Evolutionary conservation across 1,140 invertebrate genomes (phyloP).

Genomic region (Hydropsyche tenuis): DNA sequence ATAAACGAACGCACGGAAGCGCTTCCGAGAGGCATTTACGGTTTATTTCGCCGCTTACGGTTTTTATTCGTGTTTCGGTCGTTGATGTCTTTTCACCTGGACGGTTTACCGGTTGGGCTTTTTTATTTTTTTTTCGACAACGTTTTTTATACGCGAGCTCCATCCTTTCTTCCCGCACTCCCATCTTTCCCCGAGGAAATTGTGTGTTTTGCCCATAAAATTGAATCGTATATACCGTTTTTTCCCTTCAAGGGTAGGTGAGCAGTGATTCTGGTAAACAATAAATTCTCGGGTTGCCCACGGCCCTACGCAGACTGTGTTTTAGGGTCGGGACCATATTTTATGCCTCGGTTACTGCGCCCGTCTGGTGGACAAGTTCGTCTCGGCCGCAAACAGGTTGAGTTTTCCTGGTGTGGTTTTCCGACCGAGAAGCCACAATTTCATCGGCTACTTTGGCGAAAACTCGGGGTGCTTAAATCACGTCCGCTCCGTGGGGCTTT

Average conservation of each 20-base stretch:
- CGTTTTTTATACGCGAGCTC: background rate
- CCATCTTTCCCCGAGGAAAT: background rate
- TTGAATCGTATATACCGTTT: slow-evolving; percentile 26
- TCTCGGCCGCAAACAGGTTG: slow-evolving; percentile 10
- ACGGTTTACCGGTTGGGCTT: background rate
- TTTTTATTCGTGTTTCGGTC: background rate
- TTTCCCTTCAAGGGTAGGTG: background rate
- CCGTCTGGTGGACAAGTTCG: slow-evolving; percentile 16
- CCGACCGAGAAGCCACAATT: slow-evolving; percentile 4
- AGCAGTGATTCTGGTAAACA: slow-evolving; percentile 28
- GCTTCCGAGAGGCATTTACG: background rate
- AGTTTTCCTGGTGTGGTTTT: background rate
- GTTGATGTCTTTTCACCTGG: slow-evolving; percentile 25
- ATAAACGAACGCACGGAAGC: background rate
- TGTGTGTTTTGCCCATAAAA: slow-evolving; percentile 32
- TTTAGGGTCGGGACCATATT: slow-evolving; percentile 10
- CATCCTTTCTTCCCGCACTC: background rate
- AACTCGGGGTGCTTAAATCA: too few species aligned
- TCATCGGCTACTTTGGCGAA: background rate
- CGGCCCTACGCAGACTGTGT: slow-evolving; percentile 5
- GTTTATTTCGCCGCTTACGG: slow-evolving; percentile 15
- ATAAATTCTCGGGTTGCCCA: slow-evolving; percentile 20
- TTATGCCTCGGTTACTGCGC: slow-evolving; percentile 23
- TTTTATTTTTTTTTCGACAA: too few species aligned
- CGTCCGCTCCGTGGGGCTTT: too few species aligned